Evolutionary conservation across 2,797 vertebrate genomes (phyloP), one percentile per base, ranked within the genome.

Genomic region (Ctenochaetus hawaiiensis): DNA sequence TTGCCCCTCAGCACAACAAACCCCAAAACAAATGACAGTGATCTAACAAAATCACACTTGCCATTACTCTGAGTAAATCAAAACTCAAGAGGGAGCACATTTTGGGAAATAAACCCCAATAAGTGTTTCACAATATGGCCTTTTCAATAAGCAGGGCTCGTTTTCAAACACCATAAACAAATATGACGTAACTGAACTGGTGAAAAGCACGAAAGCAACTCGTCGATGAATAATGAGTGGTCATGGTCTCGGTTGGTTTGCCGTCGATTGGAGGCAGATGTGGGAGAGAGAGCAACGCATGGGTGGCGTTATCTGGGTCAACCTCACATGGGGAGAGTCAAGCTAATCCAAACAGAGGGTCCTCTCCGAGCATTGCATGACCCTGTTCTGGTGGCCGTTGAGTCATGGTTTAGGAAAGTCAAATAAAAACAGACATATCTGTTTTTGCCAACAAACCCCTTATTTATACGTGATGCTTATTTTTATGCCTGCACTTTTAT

Each of bases 261-360:
- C 64, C 1, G 81, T 75, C 57, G 68, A 95, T 94, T 93, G 91
- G 87, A 94, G 81, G 89, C 95, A 95, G 94, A 95, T 95, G 95
- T 95, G 84, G 79, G 86, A 83, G 84, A 73, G 87, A 85, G 11
- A 89, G 82, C 79, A 85, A 77, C 67, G 67, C 89, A 88, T 85
- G 87, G 90, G 91, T 92, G 94, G 92, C 48, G 92, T 89, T 89
- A 94, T 93, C 87, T 89, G 87, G 93, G 92, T 93, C 91, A 87
- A 83, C 60, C 83, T 89, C 81, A 77, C 88, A 80, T 17, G 64
- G 83, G 85, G 82, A 86, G 81, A 67, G 67, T 54, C 48, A 1
- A 69, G 70, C 34, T 10, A 54, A 82, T 65, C 79, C 84, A 89
- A 93, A 91, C 84, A 89, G 54, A 39, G 82, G 85, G 81, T 89